These are phyloP conservation scores for Cyrtorhinus lividipennis DNA, from an alignment of 1,140 invertebrate genomes.

Conservation along the genomic window DNA sequence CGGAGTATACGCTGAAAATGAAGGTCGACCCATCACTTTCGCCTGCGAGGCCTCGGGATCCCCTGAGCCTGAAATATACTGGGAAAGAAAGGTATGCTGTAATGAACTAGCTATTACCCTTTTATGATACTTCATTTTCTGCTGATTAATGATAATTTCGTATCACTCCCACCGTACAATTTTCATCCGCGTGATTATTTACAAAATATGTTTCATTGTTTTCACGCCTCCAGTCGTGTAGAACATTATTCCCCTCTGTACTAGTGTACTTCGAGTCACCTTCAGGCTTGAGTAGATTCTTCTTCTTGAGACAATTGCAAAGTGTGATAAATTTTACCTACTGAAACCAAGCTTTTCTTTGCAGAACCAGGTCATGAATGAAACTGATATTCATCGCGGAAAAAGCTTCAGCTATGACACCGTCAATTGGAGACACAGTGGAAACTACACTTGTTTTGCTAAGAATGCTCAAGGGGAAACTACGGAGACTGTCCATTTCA, in stretches of 20 bases:
- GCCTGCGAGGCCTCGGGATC: not conserved
- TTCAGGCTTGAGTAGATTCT: too few species aligned
- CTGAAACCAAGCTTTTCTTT: too few species aligned
- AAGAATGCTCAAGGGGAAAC: not conserved
- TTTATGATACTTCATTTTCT: too few species aligned
- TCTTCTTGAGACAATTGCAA: too few species aligned
- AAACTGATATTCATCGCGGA: too few species aligned
- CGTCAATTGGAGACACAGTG: not conserved
- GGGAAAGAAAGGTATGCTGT: not conserved
- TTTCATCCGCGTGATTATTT: not conserved
- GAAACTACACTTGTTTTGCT: not conserved
- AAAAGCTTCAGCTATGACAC: not conserved
- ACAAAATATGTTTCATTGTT: not conserved
- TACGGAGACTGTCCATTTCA: not conserved
- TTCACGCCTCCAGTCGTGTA: too few species aligned
- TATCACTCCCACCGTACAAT: not conserved
- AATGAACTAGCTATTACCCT: too few species aligned
- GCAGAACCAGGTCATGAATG: too few species aligned
- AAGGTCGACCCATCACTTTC: not conserved
- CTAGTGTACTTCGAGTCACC: too few species aligned
- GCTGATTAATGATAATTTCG: too few species aligned
- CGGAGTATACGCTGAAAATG: not conserved
- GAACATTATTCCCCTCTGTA: too few species aligned
- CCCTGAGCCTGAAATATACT: not conserved
- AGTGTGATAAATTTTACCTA: too few species aligned